Evolutionary conservation across 1,140 invertebrate genomes (phyloP).

Genomic region (Halictus rubicundus): DNA sequence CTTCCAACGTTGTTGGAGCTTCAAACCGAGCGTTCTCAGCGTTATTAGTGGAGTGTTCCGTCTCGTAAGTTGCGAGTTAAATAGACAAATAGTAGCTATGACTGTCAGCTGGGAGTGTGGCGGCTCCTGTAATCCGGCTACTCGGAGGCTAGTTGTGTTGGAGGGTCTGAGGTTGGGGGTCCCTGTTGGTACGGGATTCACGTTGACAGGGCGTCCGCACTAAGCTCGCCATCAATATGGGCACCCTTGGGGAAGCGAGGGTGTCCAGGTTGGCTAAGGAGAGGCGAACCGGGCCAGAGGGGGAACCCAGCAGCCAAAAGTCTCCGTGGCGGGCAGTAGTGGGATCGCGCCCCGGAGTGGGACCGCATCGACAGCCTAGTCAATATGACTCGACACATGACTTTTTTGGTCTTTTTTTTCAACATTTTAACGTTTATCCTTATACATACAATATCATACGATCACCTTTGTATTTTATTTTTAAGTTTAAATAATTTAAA

Average conservation of each 20-base stretch:
- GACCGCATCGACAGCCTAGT: slow-evolving; percentile 89
- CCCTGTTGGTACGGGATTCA: slow-evolving; percentile 84
- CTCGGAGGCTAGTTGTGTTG: slow-evolving; percentile 92
- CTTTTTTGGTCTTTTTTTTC: slow-evolving; percentile 82
- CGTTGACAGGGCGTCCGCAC: slow-evolving; percentile 92
- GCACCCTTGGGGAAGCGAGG: slow-evolving; percentile 88
- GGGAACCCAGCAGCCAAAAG: slow-evolving; percentile 98
- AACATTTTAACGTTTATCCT: slow-evolving; percentile 24
- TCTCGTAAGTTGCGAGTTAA: slow-evolving; percentile 11
- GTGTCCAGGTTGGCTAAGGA: slow-evolving; percentile 95
- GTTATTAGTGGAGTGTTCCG: background rate
- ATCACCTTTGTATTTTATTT: background rate
- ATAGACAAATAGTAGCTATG: slow-evolving; percentile 30
- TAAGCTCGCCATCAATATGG: slow-evolving; percentile 97
- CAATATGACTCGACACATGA: slow-evolving; percentile 91
- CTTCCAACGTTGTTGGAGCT: too few relatives aligned
- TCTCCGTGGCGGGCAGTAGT: slow-evolving; percentile 97
- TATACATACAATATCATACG: background rate
- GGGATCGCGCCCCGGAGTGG: slow-evolving; percentile 98
- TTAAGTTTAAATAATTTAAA: background rate
- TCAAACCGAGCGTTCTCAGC: background rate
- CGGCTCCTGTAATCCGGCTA: slow-evolving; percentile 96
- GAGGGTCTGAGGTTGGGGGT: slow-evolving; percentile 92
- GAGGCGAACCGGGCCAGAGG: slow-evolving; percentile 97
- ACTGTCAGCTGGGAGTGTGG: slow-evolving; percentile 89